Base-by-base conservation (phyloP, 2,797 vertebrate genomes). In the Cottoperca gobio region DNA sequence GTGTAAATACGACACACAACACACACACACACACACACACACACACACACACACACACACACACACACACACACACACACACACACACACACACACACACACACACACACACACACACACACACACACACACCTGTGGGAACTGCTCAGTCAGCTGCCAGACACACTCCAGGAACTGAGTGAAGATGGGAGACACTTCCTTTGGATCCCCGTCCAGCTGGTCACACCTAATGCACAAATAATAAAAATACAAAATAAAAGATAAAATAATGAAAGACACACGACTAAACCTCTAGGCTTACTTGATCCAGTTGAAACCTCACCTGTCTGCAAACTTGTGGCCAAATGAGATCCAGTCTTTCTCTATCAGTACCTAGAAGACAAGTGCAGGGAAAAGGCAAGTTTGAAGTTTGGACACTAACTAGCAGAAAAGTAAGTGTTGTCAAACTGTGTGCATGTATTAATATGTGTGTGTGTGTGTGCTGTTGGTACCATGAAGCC, bases 271-370 rank as follows among this genome's bases (percentile, higher is more conserved):
- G 10, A 14, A 7, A 17, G 23, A 26, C 48, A 46, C 19, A 23
- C 12, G 61, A 53, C 21, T 21, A 21, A 45, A 48, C 42, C 21
- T 35, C 12, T 2, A n/a, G 53, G 26, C 2, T 57, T 23, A 37
- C 21, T 21, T 17, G 9, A 70, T 37, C 35, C 40, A 28, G 33
- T 11, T 52, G 17, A 79, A 59, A 52, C 5, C 75, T 93, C 62
- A 99, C 98, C 98, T 97, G 91, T 99, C 97, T 68, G 97, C 96
- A 95, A 98, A 99, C 88, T 99, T 99, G 92, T 99, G 98, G 49
- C 98, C 98, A 86, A 99, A 99, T 17, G 98, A 97, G 90, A 99
- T 97, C 98, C 98, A 99, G 89, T 99, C 98, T 89, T 99, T 99
- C 90, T 99, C 97, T 81, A 99, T 97, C 90, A 99, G 95, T 70